Conservation (phyloP, 2,113 vertebrate genomes). For the Rattus rattus region DNA sequence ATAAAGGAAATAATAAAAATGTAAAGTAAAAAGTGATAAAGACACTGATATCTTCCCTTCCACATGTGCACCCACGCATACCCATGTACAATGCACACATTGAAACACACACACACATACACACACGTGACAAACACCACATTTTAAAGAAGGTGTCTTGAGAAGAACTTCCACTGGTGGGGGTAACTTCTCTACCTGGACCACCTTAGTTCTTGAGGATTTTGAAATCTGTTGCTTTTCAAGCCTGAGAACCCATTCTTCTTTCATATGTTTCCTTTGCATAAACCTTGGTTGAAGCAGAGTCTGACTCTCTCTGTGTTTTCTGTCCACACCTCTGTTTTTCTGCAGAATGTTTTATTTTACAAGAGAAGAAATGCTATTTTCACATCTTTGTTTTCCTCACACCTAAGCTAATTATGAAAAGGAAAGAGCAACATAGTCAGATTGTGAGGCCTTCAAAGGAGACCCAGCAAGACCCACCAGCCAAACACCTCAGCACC, state of each 20-base stretch:
- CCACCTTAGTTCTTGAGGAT: background rate
- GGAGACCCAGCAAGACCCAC: background rate
- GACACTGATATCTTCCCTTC: too few species aligned
- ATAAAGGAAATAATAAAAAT: background rate
- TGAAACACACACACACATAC: too few species aligned
- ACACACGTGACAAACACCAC: background rate
- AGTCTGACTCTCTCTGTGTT: background rate
- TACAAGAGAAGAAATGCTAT: background rate
- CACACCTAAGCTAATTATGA: background rate
- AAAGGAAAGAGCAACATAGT: background rate
- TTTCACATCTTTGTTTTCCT: background rate
- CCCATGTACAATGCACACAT: background rate
- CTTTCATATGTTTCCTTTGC: too few species aligned
- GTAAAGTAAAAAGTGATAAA: background rate
- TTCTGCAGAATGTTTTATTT: background rate
- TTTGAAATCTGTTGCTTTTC: background rate
- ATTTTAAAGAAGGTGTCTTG: background rate
- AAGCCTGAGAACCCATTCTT: background rate
- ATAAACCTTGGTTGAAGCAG: background rate
- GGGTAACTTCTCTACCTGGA: background rate
- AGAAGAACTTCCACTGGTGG: fast-evolving
- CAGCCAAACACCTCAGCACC: background rate
- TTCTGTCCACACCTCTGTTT: background rate
- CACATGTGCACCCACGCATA: background rate
- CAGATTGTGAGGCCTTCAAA: background rate